phyloP scores from a whole-genome alignment of 2,888 invertebrate genomes.

The Emmelina monodactyla region DNA sequence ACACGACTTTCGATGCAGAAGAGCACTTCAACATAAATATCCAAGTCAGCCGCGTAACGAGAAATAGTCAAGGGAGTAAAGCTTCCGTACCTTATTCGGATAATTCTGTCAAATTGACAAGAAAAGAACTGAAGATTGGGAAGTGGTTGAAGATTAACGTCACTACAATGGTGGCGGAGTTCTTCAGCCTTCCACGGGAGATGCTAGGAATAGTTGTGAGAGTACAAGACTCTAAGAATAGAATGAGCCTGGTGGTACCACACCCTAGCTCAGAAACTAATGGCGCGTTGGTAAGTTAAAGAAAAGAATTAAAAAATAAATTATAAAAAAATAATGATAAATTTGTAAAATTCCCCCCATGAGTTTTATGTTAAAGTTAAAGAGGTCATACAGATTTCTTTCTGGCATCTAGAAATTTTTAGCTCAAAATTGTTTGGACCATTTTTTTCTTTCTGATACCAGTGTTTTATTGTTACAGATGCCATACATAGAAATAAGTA shows the following conservation, averaged over 20 bases:
- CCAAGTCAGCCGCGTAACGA: conserved; percentile 49
- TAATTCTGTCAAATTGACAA: conserved; percentile 50
- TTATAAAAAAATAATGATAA: too few species aligned
- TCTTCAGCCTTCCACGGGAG: conserved; percentile 77
- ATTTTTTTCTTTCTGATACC: too few species aligned
- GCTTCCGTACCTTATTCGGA: conserved; percentile 45
- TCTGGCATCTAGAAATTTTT: too few species aligned
- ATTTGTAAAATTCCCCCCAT: too few species aligned
- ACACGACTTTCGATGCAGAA: conserved; percentile 35
- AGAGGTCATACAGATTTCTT: too few species aligned
- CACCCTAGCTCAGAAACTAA: conserved; percentile 68
- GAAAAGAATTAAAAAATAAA: too few species aligned
- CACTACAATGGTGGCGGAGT: conserved; percentile 76
- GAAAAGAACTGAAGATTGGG: conserved; percentile 61
- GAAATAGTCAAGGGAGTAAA: conserved; percentile 44
- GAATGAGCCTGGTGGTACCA: conserved; percentile 72
- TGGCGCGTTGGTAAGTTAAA: conserved; percentile 56
- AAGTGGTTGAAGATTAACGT: conserved; percentile 80
- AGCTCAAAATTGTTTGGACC: too few species aligned
- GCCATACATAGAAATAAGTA: conserved; percentile 61
- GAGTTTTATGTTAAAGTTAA: too few species aligned
- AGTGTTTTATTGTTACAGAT: conserved; percentile 48
- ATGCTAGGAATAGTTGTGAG: conserved; percentile 81
- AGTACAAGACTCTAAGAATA: conserved; percentile 67
- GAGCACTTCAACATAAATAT: conserved; percentile 42